Evolutionary conservation across 2,888 invertebrate genomes (phyloP).

Genomic region (Petrolisthes manimaculis): DNA sequence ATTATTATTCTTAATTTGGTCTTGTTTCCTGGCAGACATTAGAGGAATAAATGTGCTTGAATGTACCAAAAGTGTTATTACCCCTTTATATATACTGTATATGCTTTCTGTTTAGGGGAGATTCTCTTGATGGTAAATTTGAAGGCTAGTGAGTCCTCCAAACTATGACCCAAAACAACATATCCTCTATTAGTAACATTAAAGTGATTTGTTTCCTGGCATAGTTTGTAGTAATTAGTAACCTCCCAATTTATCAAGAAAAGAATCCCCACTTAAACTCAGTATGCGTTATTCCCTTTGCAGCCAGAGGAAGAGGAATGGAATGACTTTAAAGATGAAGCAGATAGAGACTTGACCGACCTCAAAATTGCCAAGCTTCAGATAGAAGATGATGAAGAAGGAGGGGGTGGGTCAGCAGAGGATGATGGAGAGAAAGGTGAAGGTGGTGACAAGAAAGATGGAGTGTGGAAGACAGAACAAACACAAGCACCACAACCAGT

Average conservation of each 20-base stretch:
- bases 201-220: too few relatives aligned
- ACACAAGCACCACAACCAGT: slow-evolving; percentile 28
- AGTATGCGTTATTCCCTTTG: not conserved
- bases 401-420: slow-evolving; percentile 67
- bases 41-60: not conserved
- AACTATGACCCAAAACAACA: too few relatives aligned
- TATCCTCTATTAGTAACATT: too few relatives aligned
- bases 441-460: slow-evolving; percentile 67
- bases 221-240: too few relatives aligned
- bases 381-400: slow-evolving; percentile 69
- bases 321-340: slow-evolving; percentile 87
- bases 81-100: not conserved
- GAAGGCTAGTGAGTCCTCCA: too few relatives aligned
- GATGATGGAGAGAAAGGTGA: slow-evolving; percentile 68
- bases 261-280: not conserved
- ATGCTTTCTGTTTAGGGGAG: not conserved
- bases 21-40: too few relatives aligned
- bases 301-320: slow-evolving; percentile 72
- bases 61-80: not conserved
- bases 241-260: not conserved
- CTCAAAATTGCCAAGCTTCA: slow-evolving; percentile 84
- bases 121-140: too few relatives aligned
- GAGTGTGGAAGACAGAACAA: slow-evolving; percentile 70
- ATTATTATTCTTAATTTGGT: too few relatives aligned
- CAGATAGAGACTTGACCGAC: slow-evolving; percentile 84